These are phyloP conservation scores for Stichopus horrens DNA, from an alignment of 53 echinoderm and acorn worm genomes.

Conservation along the genomic window DNA sequence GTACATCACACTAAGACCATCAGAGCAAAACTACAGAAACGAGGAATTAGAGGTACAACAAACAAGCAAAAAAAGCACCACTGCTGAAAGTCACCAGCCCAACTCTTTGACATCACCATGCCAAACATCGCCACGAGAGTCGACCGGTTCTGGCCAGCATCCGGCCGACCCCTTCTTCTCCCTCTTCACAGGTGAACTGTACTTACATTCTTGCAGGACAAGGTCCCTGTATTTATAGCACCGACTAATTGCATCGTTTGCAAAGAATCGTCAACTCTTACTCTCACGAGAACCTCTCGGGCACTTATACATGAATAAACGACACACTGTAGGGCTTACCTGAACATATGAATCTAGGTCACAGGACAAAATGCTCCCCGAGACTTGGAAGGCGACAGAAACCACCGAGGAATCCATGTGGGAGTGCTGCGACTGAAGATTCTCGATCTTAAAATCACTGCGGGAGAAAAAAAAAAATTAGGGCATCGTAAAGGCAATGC, in stretches of 20 bases:
- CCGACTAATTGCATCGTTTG: constrained; percentile 16
- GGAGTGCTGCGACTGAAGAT: constrained; percentile 13
- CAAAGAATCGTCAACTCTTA: neutral
- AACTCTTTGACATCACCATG: too few species aligned
- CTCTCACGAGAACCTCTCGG: constrained; percentile 7
- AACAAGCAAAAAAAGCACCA: too few species aligned
- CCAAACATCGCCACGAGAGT: too few species aligned
- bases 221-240: neutral
- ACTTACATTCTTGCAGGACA: neutral
- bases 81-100: too few species aligned
- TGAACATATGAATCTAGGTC: constrained; percentile 76
- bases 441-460: constrained; percentile 4
- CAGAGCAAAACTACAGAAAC: too few species aligned
- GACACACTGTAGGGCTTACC: constrained; percentile 24
- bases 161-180: too few species aligned
- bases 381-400: constrained; percentile 72
- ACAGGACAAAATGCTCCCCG: constrained; percentile 63
- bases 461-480: neutral
- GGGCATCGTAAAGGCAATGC: neutral
- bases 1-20: too few species aligned
- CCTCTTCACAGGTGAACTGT: neutral
- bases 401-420: constrained; percentile 77
- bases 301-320: constrained; percentile 16
- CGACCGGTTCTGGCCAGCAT: too few species aligned
- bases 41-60: too few species aligned